These are phyloP conservation scores for Nannobrachium achirus DNA, from an alignment of 2,113 vertebrate species.

Conservation along the genomic window DNA sequence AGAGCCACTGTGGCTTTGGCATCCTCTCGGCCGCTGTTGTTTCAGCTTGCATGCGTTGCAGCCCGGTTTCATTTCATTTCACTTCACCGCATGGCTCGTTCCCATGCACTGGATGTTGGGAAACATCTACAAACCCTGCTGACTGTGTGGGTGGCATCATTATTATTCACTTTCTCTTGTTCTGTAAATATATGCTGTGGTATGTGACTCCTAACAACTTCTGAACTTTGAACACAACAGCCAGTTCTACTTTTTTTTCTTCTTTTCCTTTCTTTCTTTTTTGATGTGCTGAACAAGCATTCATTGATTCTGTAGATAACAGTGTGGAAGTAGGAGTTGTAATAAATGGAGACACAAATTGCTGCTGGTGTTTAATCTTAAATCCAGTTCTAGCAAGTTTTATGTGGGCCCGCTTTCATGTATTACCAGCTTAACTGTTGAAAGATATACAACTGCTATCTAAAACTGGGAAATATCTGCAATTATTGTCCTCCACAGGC, in stretches of 20 bases:
- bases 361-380: slow-evolving; percentile 34
- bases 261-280: slow-evolving; percentile 55
- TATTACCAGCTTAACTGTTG: slow-evolving; percentile 27
- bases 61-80: slow-evolving; percentile 52
- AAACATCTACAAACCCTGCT: slow-evolving; percentile 43
- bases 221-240: slow-evolving; percentile 45
- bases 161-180: slow-evolving; percentile 62
- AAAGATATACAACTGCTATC: slow-evolving; percentile 8
- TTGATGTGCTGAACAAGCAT: slow-evolving; percentile 39
- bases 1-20: slow-evolving; percentile 7
- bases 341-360: slow-evolving; percentile 59
- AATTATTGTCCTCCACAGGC: slow-evolving; percentile 42
- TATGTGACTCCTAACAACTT: slow-evolving; percentile 56
- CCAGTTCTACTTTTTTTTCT: slow-evolving; percentile 54
- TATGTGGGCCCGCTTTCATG: slow-evolving; percentile 54
- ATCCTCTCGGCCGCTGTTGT: slow-evolving; percentile 31
- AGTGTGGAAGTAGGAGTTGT: slow-evolving; percentile 42
- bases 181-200: slow-evolving; percentile 67
- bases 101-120: slow-evolving; percentile 38
- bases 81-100: slow-evolving; percentile 52
- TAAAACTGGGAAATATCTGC: slow-evolving; percentile 53
- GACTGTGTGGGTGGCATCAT: slow-evolving; percentile 48
- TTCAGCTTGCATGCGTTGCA: slow-evolving; percentile 35
- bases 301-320: slow-evolving; percentile 52
- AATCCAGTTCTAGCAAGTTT: slow-evolving; percentile 40